These are phyloP conservation scores for Arothron firmamentum DNA, from an alignment of 2,113 vertebrate species.

Conservation along the genomic window DNA sequence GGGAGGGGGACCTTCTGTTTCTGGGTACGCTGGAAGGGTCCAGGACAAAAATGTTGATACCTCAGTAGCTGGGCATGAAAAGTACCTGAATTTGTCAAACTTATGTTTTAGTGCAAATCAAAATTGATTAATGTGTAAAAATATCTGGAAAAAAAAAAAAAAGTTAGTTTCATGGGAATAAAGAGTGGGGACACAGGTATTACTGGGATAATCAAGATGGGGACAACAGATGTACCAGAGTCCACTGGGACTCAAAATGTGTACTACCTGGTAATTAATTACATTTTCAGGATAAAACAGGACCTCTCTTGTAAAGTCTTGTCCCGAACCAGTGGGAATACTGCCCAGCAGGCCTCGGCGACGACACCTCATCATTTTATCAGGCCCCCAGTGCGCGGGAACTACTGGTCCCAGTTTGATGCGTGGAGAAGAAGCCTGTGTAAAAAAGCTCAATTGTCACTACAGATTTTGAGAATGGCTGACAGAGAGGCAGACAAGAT, in stretches of 20 bases:
- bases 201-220: neutral
- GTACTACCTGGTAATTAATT: slow-evolving; percentile 45
- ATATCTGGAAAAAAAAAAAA: too few species aligned
- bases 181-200: too few species aligned
- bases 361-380: slow-evolving; percentile 49
- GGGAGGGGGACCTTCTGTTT: too few species aligned
- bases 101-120: too few species aligned
- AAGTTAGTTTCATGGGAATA: too few species aligned
- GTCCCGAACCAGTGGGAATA: slow-evolving; percentile 20
- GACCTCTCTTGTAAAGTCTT: slow-evolving; percentile 28
- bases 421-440: slow-evolving; percentile 49
- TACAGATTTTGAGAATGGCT: slow-evolving; percentile 77
- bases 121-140: too few species aligned
- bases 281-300: slow-evolving; percentile 28
- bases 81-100: too few species aligned
- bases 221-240: slow-evolving; percentile 34
- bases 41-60: too few species aligned
- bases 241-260: slow-evolving; percentile 21
- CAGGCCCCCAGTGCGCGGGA: slow-evolving; percentile 37
- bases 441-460: slow-evolving; percentile 72
- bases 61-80: too few species aligned
- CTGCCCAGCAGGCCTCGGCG: slow-evolving; percentile 18
- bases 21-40: too few species aligned
- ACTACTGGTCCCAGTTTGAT: slow-evolving; percentile 53
- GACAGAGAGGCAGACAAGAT: slow-evolving; percentile 75